Evolutionary conservation across 1,140 invertebrate species (phyloP).

Genomic region (Euwallacea similis): DNA sequence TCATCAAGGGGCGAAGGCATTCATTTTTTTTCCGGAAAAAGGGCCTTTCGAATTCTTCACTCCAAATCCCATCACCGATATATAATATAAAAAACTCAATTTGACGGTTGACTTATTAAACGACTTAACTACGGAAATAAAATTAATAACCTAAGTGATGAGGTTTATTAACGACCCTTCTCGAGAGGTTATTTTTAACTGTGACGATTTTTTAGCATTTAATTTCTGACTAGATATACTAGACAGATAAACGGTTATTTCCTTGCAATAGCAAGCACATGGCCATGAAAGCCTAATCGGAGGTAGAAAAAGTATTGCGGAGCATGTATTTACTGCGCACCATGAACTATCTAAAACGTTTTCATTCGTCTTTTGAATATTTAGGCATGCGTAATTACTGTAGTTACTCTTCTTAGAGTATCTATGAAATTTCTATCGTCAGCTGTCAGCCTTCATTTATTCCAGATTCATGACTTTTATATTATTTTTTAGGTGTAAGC

Average conservation of each 20-base stretch:
- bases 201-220: background rate
- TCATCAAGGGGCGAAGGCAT: background rate
- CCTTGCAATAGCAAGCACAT: too few relatives aligned
- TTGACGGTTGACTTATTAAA: conserved; percentile 4
- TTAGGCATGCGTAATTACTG: background rate
- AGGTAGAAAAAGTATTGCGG: background rate
- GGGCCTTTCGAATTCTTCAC: background rate
- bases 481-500: conserved; percentile 77
- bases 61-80: background rate
- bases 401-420: background rate
- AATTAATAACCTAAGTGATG: background rate
- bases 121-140: background rate
- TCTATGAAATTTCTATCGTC: background rate
- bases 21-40: background rate
- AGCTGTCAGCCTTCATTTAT: background rate
- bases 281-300: background rate
- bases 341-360: background rate
- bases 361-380: background rate
- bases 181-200: background rate
- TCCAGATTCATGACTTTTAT: background rate
- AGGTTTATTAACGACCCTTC: conserved; percentile 2
- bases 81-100: conserved; percentile 1
- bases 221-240: background rate
- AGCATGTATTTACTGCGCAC: background rate
- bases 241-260: too few relatives aligned